Conservation (phyloP, 2,888 invertebrate genomes). For the Synanthedon vespiformis region DNA sequence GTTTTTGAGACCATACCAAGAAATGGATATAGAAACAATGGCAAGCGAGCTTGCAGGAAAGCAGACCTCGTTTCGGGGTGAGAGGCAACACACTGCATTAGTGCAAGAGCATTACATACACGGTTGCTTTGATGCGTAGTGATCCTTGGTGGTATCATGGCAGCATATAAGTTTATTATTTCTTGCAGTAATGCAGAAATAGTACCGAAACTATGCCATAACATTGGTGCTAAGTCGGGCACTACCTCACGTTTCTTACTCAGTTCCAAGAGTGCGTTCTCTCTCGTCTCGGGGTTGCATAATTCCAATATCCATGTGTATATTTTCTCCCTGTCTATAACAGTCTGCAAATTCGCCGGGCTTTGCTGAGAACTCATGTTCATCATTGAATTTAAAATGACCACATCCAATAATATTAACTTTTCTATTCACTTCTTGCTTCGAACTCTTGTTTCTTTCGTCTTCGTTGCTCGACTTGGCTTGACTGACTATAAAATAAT, state of each 20-base stretch:
- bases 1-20: slow-evolving; percentile 99
- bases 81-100: slow-evolving; percentile 98
- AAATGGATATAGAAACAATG: slow-evolving; percentile 97
- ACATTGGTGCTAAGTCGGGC: slow-evolving; percentile 96
- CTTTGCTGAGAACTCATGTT: slow-evolving; percentile 84
- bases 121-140: slow-evolving; percentile 99
- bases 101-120: slow-evolving; percentile 97
- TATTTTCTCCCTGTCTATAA: slow-evolving; percentile 89
- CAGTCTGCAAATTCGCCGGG: slow-evolving; percentile 77
- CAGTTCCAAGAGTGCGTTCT: slow-evolving; percentile 95
- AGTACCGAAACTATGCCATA: slow-evolving; percentile 99
- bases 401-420: slow-evolving; percentile 8
- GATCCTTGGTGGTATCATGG: slow-evolving; percentile 96
- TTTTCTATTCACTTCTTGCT: no score
- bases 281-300: slow-evolving; percentile 93
- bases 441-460: no score
- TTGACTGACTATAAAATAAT: no score
- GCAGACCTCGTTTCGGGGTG: slow-evolving; percentile 98
- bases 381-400: slow-evolving; percentile 29
- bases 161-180: slow-evolving; percentile 98
- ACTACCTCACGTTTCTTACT: slow-evolving; percentile 85
- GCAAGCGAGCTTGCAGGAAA: slow-evolving; percentile 96
- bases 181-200: slow-evolving; percentile 95
- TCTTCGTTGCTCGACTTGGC: no score
- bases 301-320: slow-evolving; percentile 93